These are phyloP conservation scores for Danaus melanippus DNA, from an alignment of 1,140 invertebrate genomes.

Conservation along the genomic window DNA sequence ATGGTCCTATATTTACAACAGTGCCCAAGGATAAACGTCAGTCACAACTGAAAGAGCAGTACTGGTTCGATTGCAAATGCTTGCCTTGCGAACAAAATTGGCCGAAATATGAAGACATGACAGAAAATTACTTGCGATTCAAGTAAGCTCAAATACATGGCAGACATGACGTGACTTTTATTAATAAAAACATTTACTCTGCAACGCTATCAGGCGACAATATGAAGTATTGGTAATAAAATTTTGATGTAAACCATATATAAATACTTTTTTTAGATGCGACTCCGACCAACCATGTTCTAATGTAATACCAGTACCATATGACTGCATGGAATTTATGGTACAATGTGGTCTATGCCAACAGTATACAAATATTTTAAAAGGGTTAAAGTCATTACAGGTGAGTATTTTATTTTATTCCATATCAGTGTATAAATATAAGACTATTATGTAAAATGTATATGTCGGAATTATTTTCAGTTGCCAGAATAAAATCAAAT, in stretches of 20 bases:
- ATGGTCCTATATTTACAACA: conserved; percentile 90
- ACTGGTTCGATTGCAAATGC: conserved; percentile 92
- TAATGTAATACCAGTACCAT: conserved; percentile 76
- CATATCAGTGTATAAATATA: conserved; percentile 5
- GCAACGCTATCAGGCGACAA: no score
- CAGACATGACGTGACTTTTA: not conserved
- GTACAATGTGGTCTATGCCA: conserved; percentile 79
- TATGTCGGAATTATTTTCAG: not conserved
- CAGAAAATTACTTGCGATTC: conserved; percentile 74
- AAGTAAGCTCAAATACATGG: conserved; percentile 40
- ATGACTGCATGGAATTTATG: conserved; percentile 79
- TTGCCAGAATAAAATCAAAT: not conserved
- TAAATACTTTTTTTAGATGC: conserved; percentile 61
- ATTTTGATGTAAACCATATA: no score
- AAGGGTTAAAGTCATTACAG: conserved; percentile 82
- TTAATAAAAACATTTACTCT: no score
- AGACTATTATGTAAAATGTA: conserved; percentile 2
- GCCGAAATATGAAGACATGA: conserved; percentile 85
- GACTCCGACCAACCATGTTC: conserved; percentile 75
- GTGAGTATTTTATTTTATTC: conserved; percentile 42
- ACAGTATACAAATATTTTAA: conserved; percentile 81
- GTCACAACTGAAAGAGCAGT: conserved; percentile 80
- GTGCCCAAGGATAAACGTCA: conserved; percentile 77
- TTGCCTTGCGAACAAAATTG: conserved; percentile 86
- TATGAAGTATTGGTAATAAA: no score